phyloP scores from a whole-genome alignment of 2,797 vertebrate species.

The Morelia viridis region DNA sequence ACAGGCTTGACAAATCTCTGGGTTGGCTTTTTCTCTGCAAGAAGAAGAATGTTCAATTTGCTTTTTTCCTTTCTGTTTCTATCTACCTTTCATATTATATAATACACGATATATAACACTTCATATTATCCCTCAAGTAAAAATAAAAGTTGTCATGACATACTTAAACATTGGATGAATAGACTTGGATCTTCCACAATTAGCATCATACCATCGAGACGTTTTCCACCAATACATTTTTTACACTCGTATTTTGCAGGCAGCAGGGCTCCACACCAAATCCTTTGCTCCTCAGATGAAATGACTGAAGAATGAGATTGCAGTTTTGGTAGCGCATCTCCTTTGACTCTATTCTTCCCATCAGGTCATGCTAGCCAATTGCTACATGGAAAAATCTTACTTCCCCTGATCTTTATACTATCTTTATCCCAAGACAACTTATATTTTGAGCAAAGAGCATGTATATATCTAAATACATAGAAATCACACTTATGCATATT shows the following conservation, averaged over 20 bases:
- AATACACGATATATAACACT: neutral
- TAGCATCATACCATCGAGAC: neutral
- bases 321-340: neutral
- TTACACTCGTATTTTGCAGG: neutral
- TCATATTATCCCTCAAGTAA: neutral
- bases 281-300: neutral
- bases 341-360: constrained; percentile 31
- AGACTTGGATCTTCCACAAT: neutral
- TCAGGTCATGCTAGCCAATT: constrained; percentile 15
- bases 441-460: constrained; percentile 42
- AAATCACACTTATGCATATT: too few species aligned
- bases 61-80: neutral
- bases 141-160: neutral
- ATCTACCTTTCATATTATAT: neutral
- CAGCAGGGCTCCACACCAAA: neutral
- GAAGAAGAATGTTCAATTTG: neutral
- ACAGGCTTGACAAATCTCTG: constrained; percentile 64
- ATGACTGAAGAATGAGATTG: neutral
- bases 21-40: constrained; percentile 58
- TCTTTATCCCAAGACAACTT: constrained; percentile 35
- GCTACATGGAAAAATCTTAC: neutral
- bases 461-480: too few species aligned
- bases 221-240: neutral
- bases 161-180: neutral
- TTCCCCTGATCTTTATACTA: constrained; percentile 16